phyloP scores from a whole-genome alignment of 2,888 invertebrate genomes.

The Blastobasis lacticolella region DNA sequence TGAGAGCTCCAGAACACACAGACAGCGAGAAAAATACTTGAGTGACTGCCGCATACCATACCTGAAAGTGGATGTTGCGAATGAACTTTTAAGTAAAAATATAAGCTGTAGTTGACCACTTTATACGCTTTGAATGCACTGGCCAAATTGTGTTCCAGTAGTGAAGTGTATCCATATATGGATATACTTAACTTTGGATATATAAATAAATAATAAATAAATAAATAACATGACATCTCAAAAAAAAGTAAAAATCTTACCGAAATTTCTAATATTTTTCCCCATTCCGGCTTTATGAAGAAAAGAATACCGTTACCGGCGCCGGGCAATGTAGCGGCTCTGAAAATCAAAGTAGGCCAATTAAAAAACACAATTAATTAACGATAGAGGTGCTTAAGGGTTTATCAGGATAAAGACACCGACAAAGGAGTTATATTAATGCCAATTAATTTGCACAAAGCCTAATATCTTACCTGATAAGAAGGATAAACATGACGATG shows the following conservation, averaged over 20 bases:
- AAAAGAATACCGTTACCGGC: slow-evolving; percentile 83
- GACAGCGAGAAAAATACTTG: slow-evolving; percentile 87
- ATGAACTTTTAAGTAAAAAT: too few relatives aligned
- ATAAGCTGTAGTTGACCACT: not conserved
- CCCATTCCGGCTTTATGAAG: slow-evolving; percentile 87
- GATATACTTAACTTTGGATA: too few relatives aligned
- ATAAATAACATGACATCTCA: too few relatives aligned
- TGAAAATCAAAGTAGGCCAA: slow-evolving; percentile 22
- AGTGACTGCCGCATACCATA: slow-evolving; percentile 86
- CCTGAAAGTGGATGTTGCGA: slow-evolving; percentile 51
- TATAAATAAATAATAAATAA: too few relatives aligned
- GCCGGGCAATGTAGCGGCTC: slow-evolving; percentile 80
- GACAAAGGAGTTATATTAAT: too few relatives aligned
- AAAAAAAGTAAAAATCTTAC: slow-evolving; percentile 66
- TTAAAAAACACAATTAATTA: not conserved
- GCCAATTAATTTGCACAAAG: not conserved
- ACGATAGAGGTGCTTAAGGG: not conserved
- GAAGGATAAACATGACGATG: slow-evolving; percentile 81
- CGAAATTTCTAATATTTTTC: slow-evolving; percentile 78
- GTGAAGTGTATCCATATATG: too few relatives aligned
- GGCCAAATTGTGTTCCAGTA: too few relatives aligned
- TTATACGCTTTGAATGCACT: not conserved
- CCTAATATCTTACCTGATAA: slow-evolving; percentile 67
- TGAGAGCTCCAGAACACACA: slow-evolving; percentile 83
- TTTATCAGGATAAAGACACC: too few relatives aligned